These are phyloP conservation scores for Prionailurus bengalensis DNA, from an alignment of 2,113 vertebrate genomes.

Conservation along the genomic window DNA sequence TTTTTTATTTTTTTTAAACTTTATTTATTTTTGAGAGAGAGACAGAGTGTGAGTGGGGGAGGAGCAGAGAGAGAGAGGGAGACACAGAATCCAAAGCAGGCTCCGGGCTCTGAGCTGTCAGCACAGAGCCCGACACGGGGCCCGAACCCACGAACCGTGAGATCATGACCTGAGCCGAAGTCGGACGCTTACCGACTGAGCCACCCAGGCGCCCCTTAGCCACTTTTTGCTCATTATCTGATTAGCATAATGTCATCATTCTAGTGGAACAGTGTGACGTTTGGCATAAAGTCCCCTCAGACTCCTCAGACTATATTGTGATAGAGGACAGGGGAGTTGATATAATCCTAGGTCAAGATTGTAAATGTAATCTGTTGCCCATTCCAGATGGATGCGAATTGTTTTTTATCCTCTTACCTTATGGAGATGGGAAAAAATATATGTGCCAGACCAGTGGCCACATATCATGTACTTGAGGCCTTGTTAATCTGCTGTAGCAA, in stretches of 20 bases:
- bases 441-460: neutral
- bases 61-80: no score
- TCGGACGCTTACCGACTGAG: no score
- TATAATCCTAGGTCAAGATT: neutral
- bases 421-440: neutral
- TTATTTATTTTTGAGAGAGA: no score
- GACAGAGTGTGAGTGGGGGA: no score
- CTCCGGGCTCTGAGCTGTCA: no score
- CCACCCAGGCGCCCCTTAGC: no score
- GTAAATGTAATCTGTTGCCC: neutral
- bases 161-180: no score
- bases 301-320: neutral
- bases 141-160: no score
- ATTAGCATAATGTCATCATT: neutral
- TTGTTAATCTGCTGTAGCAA: neutral
- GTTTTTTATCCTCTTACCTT: neutral
- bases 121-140: no score
- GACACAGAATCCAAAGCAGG: no score
- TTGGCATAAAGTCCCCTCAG: neutral
- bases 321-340: neutral
- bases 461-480: neutral
- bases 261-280: neutral
- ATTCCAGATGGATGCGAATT: neutral
- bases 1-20: no score
- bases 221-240: neutral